phyloP scores from a whole-genome alignment of 37 sponge, comb jelly and placozoan species.

The Agelas oroides region DNA sequence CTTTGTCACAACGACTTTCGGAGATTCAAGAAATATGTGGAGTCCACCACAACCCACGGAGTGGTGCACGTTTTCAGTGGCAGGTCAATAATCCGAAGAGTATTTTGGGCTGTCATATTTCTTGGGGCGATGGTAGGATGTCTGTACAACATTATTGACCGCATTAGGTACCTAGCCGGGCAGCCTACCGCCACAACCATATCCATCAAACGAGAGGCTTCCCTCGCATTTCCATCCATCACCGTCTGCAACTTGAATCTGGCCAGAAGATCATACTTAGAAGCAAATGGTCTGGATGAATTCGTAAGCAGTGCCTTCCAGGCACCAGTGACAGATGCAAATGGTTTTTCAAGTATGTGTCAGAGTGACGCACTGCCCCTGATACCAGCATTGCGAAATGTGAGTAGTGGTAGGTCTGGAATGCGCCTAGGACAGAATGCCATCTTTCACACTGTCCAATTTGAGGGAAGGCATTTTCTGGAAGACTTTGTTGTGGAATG shows the following conservation, averaged over 20 bases:
- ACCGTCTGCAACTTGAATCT: slow-evolving; percentile 42
- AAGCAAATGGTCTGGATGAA: not conserved
- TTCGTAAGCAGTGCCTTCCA: not conserved
- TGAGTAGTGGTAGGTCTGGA: too few species aligned
- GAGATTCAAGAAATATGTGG: slow-evolving; percentile 12
- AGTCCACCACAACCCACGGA: slow-evolving; percentile 46
- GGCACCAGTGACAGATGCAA: too few species aligned
- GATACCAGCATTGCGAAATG: too few species aligned
- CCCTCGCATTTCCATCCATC: slow-evolving; percentile 31
- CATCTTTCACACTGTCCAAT: too few species aligned
- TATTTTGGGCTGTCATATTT: slow-evolving; percentile 53
- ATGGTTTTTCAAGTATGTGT: too few species aligned
- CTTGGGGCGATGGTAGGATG: slow-evolving; percentile 17
- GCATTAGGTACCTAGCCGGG: slow-evolving; percentile 2
- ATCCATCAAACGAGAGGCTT: not conserved
- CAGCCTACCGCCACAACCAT: slow-evolving; percentile 40
- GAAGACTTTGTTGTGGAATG: slow-evolving; percentile 4
- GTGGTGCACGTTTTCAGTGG: slow-evolving; percentile 41
- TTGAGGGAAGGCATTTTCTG: not conserved
- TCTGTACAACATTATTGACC: slow-evolving; percentile 32
- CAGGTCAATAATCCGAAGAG: slow-evolving; percentile 17
- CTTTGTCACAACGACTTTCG: not conserved
- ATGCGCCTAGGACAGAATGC: too few species aligned
- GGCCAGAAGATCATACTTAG: not conserved
- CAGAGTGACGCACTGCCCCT: too few species aligned